Conservation (phyloP, 2,888 invertebrate genomes). For the Adineta ricciae region DNA sequence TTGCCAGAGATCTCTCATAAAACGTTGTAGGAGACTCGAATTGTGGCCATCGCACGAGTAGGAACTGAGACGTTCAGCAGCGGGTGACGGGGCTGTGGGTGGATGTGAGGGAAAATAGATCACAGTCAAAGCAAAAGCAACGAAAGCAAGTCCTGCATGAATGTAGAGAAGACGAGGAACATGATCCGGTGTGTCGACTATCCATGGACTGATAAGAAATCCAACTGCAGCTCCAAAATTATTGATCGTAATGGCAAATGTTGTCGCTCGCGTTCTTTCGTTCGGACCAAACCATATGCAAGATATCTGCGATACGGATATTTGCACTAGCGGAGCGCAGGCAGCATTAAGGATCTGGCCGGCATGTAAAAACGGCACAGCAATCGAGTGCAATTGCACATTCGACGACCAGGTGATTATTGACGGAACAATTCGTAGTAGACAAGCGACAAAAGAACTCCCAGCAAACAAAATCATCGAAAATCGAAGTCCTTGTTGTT, state of each 20-base stretch:
- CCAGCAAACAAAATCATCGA: background rate
- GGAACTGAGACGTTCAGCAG: background rate
- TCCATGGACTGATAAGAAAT: background rate
- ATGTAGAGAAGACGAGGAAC: background rate
- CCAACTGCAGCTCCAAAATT: background rate
- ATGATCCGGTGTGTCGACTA: background rate
- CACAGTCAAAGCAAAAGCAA: background rate
- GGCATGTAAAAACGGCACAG: background rate
- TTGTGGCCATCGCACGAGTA: background rate
- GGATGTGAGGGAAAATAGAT: background rate
- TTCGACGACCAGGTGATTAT: no score
- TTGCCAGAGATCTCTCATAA: background rate
- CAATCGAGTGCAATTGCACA: background rate
- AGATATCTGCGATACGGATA: background rate
- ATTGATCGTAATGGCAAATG: background rate
- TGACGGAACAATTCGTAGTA: background rate
- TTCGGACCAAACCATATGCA: background rate
- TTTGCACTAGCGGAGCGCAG: background rate
- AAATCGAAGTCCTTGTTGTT: background rate
- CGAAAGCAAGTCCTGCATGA: background rate
- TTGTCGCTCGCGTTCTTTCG: background rate
- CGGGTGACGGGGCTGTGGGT: background rate
- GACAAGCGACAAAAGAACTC: background rate
- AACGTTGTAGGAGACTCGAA: background rate
- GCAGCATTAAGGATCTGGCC: background rate